These are phyloP conservation scores for Ichneumoninae sp. DNA, from an alignment of 2,888 invertebrate genomes.

Conservation along the genomic window DNA sequence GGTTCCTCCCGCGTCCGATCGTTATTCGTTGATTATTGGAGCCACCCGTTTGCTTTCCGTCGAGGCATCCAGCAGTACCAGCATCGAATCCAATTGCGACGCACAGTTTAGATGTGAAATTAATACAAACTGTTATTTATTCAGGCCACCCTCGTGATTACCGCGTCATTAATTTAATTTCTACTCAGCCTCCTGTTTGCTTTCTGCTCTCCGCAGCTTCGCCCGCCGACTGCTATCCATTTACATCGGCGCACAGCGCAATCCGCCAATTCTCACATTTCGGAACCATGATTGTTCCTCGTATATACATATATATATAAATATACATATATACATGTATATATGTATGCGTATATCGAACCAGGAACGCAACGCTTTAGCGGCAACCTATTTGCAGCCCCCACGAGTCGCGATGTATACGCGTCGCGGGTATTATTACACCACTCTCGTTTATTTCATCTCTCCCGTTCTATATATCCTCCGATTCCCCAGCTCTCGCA, in stretches of 20 bases:
- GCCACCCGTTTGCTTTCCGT: conserved; percentile 27
- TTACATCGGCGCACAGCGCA: conserved; percentile 19
- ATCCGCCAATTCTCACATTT: conserved; percentile 32
- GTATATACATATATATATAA: conserved; percentile 10
- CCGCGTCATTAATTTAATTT: conserved; percentile 76
- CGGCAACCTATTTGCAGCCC: conserved; percentile 43
- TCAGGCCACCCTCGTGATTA: conserved; percentile 72
- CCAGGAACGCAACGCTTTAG: conserved; percentile 19
- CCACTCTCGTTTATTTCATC: conserved; percentile 43
- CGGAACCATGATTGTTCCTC: not conserved
- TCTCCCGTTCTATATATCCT: conserved; percentile 15
- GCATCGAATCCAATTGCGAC: conserved; percentile 48
- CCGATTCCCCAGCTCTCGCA: not conserved
- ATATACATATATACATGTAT: not conserved
- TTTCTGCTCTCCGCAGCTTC: conserved; percentile 22
- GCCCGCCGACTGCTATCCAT: not conserved
- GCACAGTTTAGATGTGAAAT: conserved; percentile 74
- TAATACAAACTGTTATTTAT: conserved; percentile 76
- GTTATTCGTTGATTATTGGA: conserved; percentile 74
- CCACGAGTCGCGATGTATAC: conserved; percentile 29
- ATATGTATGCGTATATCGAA: not conserved
- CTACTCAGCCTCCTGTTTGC: conserved; percentile 53
- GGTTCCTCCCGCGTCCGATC: conserved; percentile 58
- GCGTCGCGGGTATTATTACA: conserved; percentile 38
- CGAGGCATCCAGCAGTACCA: conserved; percentile 20